phyloP scores from a whole-genome alignment of 2,113 vertebrate species.

The Ifrita kowaldi region DNA sequence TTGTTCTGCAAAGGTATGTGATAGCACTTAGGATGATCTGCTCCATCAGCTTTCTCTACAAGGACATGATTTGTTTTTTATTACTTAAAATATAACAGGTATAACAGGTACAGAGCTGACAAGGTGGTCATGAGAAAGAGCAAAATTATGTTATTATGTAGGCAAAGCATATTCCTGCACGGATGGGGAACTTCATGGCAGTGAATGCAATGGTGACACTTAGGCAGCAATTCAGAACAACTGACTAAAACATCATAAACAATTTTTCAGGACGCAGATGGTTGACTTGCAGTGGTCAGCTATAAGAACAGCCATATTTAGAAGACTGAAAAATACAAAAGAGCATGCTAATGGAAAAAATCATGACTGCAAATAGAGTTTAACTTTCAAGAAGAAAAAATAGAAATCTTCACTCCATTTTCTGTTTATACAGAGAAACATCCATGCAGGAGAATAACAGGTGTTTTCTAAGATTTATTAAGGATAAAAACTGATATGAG shows the following conservation, averaged over 20 bases:
- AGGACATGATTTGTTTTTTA: not conserved
- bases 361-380: not conserved
- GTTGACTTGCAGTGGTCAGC: not conserved
- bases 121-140: not conserved
- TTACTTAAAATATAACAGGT: not conserved
- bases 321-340: not conserved
- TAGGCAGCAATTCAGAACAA: not conserved
- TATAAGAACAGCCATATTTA: not conserved
- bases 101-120: not conserved
- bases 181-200: not conserved
- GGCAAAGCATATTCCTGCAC: not conserved
- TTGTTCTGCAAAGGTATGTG: not conserved
- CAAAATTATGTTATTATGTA: not conserved
- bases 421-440: not conserved
- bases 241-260: not conserved
- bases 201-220: not conserved
- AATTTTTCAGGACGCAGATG: not conserved
- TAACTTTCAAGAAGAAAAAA: not conserved
- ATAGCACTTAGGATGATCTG: not conserved
- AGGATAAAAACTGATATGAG: not conserved
- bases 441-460: not conserved
- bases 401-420: not conserved
- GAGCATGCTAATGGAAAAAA: not conserved
- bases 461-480: not conserved
- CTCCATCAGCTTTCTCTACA: not conserved